phyloP scores from a whole-genome alignment of 2,113 vertebrate genomes.

The Chamaea fasciata region DNA sequence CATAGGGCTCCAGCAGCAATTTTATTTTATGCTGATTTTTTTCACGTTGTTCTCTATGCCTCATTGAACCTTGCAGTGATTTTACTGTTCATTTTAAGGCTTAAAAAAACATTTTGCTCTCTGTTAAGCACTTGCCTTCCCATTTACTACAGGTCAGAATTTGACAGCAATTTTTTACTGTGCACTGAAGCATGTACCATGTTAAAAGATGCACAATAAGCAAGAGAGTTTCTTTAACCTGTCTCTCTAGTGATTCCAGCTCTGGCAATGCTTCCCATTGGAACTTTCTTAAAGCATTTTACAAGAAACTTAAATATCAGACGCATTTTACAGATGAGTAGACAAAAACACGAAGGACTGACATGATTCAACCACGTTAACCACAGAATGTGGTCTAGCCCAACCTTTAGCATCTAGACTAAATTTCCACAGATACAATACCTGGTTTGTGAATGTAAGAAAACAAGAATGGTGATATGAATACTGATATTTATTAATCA shows the following conservation, averaged over 20 bases:
- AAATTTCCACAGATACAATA: neutral
- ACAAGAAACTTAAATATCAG: neutral
- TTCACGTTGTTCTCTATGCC: neutral
- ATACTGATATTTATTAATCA: neutral
- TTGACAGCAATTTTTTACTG: slow-evolving; percentile 10
- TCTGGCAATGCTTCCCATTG: neutral
- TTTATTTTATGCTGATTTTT: neutral
- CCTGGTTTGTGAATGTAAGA: neutral
- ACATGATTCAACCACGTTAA: neutral
- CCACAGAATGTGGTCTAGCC: neutral
- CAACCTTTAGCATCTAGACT: neutral
- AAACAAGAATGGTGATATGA: neutral
- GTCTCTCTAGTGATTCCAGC: neutral
- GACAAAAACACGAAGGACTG: neutral
- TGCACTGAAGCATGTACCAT: neutral
- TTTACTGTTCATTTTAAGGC: slow-evolving; percentile 3
- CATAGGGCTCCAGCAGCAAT: neutral
- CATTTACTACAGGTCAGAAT: slow-evolving; percentile 2
- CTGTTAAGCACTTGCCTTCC: neutral
- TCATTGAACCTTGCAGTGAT: neutral
- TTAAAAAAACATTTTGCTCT: neutral
- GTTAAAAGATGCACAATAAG: neutral
- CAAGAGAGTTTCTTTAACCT: neutral
- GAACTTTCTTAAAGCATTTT: neutral
- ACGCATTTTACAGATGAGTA: neutral